These are phyloP conservation scores for Stercorarius parasiticus DNA, from an alignment of 2,113 vertebrate genomes.

Conservation along the genomic window DNA sequence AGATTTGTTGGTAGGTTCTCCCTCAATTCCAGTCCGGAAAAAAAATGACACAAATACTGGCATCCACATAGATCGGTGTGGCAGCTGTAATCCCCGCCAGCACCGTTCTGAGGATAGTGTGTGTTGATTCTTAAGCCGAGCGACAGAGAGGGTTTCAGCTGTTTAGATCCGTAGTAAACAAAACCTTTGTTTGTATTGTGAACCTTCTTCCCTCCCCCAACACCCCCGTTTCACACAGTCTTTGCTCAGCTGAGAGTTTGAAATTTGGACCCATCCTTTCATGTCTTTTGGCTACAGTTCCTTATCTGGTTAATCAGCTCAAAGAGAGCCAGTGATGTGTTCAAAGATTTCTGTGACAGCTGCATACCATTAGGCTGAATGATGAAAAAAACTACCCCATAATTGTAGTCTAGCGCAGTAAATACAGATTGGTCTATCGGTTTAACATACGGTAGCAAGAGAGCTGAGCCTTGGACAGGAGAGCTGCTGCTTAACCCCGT, in stretches of 20 bases:
- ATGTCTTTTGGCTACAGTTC: conserved; percentile 27
- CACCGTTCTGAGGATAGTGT: not conserved
- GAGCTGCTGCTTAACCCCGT: not conserved
- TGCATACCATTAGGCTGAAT: conserved; percentile 32
- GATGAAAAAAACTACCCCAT: not conserved
- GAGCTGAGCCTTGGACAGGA: not conserved
- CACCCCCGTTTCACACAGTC: not conserved
- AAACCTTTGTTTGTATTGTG: not conserved
- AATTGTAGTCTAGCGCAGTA: not conserved
- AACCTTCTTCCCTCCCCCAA: not conserved
- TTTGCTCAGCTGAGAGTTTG: conserved; percentile 12
- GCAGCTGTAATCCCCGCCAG: not conserved
- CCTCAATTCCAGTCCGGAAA: not conserved
- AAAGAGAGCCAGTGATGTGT: conserved; percentile 28
- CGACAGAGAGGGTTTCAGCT: not conserved
- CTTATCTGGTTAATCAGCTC: conserved; percentile 36
- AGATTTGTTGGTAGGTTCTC: not conserved
- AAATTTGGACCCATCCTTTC: conserved; percentile 43
- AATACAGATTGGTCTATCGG: not conserved
- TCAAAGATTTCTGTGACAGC: conserved; percentile 48
- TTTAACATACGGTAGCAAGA: not conserved
- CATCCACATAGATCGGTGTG: not conserved
- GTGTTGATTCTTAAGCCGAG: not conserved
- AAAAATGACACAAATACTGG: not conserved
- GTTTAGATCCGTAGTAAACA: conserved; percentile 13